These are phyloP conservation scores for Nycticryphes semicollaris DNA, from an alignment of 2,113 vertebrate species.

Conservation along the genomic window DNA sequence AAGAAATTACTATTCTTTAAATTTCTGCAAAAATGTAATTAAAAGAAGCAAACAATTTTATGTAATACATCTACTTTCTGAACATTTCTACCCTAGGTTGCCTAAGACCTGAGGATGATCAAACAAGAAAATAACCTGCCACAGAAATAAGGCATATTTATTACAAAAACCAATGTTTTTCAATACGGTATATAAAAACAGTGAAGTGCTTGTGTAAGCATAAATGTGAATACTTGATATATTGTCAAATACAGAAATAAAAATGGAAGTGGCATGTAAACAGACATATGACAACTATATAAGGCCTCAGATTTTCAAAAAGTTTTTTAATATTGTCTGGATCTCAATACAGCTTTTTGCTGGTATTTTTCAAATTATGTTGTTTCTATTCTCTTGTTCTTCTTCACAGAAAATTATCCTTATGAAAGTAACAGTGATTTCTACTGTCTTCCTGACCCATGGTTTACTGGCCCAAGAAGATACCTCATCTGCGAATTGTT, in stretches of 20 bases:
- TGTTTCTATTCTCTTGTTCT: background rate
- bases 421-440: background rate
- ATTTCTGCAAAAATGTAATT: background rate
- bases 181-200: background rate
- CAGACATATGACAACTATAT: background rate
- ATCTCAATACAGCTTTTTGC: background rate
- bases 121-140: background rate
- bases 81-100: background rate
- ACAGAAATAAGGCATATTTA: background rate
- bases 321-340: background rate
- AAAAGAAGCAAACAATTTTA: background rate
- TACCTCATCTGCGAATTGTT: background rate
- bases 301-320: background rate
- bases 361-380: background rate
- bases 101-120: background rate
- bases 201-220: background rate
- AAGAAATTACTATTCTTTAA: background rate
- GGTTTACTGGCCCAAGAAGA: background rate
- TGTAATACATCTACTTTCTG: background rate
- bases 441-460: background rate
- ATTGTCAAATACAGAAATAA: background rate
- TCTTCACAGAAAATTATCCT: background rate
- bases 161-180: background rate
- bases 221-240: background rate
- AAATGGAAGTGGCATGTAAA: background rate